Conservation (phyloP, 1,140 invertebrate genomes). For the Eumaeus atala region DNA sequence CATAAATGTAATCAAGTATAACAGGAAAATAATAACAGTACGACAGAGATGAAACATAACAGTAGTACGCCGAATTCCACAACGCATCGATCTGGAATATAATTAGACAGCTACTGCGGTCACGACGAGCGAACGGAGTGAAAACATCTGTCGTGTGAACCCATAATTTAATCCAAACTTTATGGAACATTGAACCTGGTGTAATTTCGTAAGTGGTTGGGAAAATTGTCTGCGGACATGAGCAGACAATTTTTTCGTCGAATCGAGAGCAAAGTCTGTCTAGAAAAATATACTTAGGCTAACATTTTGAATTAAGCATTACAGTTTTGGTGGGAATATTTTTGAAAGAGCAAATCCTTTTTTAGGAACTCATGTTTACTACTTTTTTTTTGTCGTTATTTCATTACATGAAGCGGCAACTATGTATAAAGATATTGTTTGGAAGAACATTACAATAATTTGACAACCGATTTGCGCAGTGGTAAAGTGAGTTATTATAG, state of each 20-base stretch:
- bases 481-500: no score
- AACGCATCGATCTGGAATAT: constrained; percentile 53
- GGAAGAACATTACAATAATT: no score
- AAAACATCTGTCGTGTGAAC: constrained; percentile 69
- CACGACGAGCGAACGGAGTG: constrained; percentile 59
- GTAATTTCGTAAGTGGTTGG: constrained; percentile 57
- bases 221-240: constrained; percentile 52
- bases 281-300: background rate
- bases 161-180: constrained; percentile 65
- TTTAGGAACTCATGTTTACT: no score
- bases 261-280: constrained; percentile 38
- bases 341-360: no score
- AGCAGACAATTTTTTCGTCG: constrained; percentile 41
- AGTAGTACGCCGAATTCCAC: constrained; percentile 53
- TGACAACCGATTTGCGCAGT: no score
- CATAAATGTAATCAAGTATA: background rate
- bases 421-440: no score
- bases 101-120: constrained; percentile 47
- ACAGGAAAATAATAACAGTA: constrained; percentile 24
- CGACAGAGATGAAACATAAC: constrained; percentile 35
- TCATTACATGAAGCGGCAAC: no score
- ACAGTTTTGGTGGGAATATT: background rate
- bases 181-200: constrained; percentile 60
- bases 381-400: no score
- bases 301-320: background rate